Percentiles rank a stretch among this genome's conserved stretches.
These are phyloP conservation scores for Acestrorhynchus altus DNA, from an alignment of 2,797 vertebrate genomes.

Conservation along the genomic window DNA sequence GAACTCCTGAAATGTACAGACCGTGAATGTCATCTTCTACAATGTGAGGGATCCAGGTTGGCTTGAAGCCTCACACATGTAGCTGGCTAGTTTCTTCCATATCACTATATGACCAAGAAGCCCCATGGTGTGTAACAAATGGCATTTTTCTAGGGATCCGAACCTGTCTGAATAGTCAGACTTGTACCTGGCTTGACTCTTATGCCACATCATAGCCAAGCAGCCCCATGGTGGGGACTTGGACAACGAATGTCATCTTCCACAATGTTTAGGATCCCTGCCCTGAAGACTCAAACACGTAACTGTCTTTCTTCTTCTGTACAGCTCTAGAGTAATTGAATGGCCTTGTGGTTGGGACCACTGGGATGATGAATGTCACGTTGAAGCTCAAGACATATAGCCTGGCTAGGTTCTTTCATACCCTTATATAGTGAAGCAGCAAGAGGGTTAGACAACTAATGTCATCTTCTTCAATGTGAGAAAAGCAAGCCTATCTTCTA, in stretches of 20 bases:
- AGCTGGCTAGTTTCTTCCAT: background rate
- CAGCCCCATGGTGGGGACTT: background rate
- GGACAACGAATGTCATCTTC: background rate
- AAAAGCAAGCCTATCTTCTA: background rate
- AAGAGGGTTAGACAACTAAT: background rate
- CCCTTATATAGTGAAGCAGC: background rate
- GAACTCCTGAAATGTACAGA: slow-evolving; percentile 15
- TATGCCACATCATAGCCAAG: background rate
- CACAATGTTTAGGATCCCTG: background rate
- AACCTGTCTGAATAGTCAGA: background rate
- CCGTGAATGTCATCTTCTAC: background rate
- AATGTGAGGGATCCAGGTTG: background rate
- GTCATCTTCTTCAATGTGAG: too few species aligned
- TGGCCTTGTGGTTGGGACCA: background rate
- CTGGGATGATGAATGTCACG: background rate
- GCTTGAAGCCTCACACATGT: background rate
- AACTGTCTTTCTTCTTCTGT: background rate
- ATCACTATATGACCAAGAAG: background rate
- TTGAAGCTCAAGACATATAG: background rate
- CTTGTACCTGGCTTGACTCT: background rate
- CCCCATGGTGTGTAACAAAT: background rate
- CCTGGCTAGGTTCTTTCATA: background rate
- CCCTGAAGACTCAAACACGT: background rate
- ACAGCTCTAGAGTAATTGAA: background rate
- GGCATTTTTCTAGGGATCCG: background rate